Evolutionary conservation across 2,797 vertebrate species (phyloP).

Genomic region (Petrocephalus schoutedeni): DNA sequence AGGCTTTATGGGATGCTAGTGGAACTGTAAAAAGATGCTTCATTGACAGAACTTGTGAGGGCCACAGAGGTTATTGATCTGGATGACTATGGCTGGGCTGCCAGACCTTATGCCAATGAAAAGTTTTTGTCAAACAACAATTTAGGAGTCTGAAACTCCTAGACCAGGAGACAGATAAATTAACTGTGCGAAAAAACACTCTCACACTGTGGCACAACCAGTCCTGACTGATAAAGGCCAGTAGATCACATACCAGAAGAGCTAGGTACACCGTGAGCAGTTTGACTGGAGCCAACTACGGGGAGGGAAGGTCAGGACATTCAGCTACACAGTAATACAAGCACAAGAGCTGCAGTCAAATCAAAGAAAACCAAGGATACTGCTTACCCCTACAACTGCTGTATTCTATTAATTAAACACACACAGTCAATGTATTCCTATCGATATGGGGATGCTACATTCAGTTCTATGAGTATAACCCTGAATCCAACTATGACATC

Average conservation of each 20-base stretch:
- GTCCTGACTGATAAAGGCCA: slow-evolving; percentile 1
- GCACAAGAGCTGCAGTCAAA: not conserved
- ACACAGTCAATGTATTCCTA: not conserved
- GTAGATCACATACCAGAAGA: not conserved
- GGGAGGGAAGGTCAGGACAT: not conserved
- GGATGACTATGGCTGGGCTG: not conserved
- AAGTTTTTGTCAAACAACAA: not conserved
- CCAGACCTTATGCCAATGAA: not conserved
- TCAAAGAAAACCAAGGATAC: not conserved
- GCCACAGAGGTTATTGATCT: not conserved
- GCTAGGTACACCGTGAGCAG: not conserved
- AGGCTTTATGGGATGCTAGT: not conserved
- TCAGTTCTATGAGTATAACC: no score
- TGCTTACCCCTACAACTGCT: not conserved
- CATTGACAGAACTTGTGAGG: not conserved
- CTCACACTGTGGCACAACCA: not conserved
- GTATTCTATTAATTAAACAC: not conserved
- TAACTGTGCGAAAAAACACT: not conserved
- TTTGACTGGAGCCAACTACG: not conserved
- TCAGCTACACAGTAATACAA: not conserved
- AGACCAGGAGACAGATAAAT: not conserved
- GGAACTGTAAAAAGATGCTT: not conserved
- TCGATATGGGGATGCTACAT: no score
- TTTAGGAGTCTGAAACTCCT: not conserved
- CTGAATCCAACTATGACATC: no score